Percentiles rank a stretch among this genome's conserved stretches.
phyloP scores from a whole-genome alignment of 2,797 vertebrate species.

The Cryptoblepharus egeriae region DNA sequence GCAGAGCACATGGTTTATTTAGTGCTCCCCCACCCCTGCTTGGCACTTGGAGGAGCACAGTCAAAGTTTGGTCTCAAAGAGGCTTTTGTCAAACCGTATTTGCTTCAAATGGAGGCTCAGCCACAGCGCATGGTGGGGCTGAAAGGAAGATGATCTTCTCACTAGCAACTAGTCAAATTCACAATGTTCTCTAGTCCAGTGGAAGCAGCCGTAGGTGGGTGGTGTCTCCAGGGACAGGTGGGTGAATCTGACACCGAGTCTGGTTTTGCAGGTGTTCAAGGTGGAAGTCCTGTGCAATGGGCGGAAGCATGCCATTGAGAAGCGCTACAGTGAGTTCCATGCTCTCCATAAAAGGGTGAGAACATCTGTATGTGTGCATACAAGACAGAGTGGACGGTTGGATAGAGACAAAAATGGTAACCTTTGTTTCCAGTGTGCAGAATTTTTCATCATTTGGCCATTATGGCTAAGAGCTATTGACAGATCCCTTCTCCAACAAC shows the following conservation, averaged over 20 bases:
- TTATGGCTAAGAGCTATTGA: too few relatives aligned
- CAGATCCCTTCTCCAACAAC: too few relatives aligned
- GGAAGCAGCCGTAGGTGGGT: too few relatives aligned
- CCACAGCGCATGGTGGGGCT: background rate
- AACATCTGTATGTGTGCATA: accelerated
- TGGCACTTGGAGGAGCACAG: background rate
- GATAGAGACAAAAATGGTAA: too few relatives aligned
- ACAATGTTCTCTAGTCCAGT: too few relatives aligned
- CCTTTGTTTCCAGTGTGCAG: too few relatives aligned
- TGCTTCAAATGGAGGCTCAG: background rate
- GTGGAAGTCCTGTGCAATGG: conserved; percentile 90
- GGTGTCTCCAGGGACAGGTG: accelerated
- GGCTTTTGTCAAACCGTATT: background rate
- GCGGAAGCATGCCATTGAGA: conserved; percentile 87
- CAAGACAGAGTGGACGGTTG: background rate
- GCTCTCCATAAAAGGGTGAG: conserved; percentile 89
- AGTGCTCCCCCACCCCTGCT: background rate
- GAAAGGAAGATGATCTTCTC: background rate
- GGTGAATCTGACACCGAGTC: background rate
- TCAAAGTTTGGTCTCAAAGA: background rate
- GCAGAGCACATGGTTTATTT: background rate
- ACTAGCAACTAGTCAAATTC: background rate
- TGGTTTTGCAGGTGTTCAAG: conserved; percentile 82
- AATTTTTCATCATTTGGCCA: too few relatives aligned
- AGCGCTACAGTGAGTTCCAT: conserved; percentile 91